Base-by-base conservation (phyloP, 2,113 vertebrate genomes). In the Rhinoderma darwinii region DNA sequence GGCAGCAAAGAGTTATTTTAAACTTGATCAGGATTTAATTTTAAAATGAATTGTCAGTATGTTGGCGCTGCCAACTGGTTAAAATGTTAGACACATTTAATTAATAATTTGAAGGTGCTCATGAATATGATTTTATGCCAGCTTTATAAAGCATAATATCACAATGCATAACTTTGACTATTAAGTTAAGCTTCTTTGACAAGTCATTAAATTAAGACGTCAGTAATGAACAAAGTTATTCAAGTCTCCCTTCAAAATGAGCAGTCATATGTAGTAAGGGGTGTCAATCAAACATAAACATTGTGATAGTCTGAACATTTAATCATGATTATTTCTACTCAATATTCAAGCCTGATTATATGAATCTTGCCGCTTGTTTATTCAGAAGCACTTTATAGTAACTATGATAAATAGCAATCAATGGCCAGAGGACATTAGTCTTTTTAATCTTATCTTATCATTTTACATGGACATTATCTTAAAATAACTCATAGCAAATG, bases 171-270 rank as follows among this genome's bases (percentile, higher is more conserved):
- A 51, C 27, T 73, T 54, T 84, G 44, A 68, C 43, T 73, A 54
- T 56, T 73, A 35, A 27, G 82, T 84, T 84, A 74, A 84, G 56
- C 82, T 74, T 84, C 68, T 84, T 74, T 84, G 82, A 84, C 66
- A 84, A 84, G 43, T 84, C 22, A 84, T 84, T 84, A 56, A 56
- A 84, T 84, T 84, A 84, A 84, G 68, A 74, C 37, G 56, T 74
- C 25, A 73, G 68, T 84, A 84, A 84, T 73, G 82, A 72, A 72
- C 82, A 47, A 74, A 84, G 82, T 72, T 83, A 81, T 81, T 63
- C 78, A 81, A 41, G 54, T 81, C 54, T 83, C 63, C 61, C 63
- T 83, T 83, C 43, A 83, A 51, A 83, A 83, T 83, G 63, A 70
- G 82, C 61, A 83, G 63, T 72, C 66, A 83, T 72, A 63, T 72